Base-by-base conservation (phyloP, 35 echinoderm and acorn worm species). In the Apostichopus japonicus region DNA sequence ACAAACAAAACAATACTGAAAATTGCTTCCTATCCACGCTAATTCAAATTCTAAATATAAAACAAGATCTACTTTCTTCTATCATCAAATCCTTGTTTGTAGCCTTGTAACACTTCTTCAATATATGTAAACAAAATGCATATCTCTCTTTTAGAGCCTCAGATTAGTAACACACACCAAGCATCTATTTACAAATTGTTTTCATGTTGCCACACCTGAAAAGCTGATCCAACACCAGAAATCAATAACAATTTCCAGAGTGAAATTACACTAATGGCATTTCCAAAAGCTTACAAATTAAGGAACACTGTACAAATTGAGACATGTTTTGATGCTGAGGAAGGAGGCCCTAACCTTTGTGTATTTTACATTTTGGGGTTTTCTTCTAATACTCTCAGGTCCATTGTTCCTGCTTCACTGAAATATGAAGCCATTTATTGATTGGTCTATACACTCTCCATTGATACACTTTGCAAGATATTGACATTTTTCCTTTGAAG, bases 201-300 rank as follows among this genome's bases (percentile, higher is more conserved):
- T 10, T 65, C 62, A 10, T 10, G 63, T 19, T 67, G 19, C 63
- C 11, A 15, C 63, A 67, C 63, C 63, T 67, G 63, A 67, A 67
- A 67, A 67, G 63, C 63, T 67, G 63, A 67, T 67, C 63, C 11
- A 67, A 67, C 63, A 67, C 4, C 63, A 15, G 19, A 67, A 67
- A 67, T 67, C 63, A 67, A 67, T 67, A 67, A 4, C 9, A 10
- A 67, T 19, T 67, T 67, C 63, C 19, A 15, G 63, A 19, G 11
- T 67, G 63, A 67, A 67, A 67, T 67, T 67, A 67, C 63, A 67
- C 63, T 67, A 67, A 67, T 67, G 63, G 63, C 19, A 67, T 67
- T 10, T 19, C 63, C 63, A 15, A 67, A 67, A 67, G 11, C 63
- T 67, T 19, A 67, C 63, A 67, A 44, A 67, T 67, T 15, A 67